Base-by-base conservation (phyloP, 2,888 invertebrate genomes). In the Hydriomena furcata region DNA sequence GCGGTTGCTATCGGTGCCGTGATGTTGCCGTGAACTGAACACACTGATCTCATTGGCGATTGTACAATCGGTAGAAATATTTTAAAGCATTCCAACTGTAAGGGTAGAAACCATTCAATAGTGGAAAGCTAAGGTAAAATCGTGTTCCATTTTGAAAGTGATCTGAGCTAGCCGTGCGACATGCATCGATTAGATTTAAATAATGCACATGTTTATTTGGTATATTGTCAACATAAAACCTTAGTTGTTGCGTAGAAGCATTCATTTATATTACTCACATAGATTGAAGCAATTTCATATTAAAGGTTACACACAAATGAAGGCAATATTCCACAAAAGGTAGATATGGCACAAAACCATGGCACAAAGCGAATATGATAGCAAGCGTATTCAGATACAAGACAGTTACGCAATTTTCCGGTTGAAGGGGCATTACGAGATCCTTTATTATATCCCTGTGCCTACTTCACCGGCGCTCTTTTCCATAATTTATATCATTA, bases 401-500 rank as follows among this genome's bases (percentile, higher is more conserved):
- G 60, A 61, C 65, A 66, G 65, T 70, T 66, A 66, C 61, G 67
- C 71, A 70, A 76, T 81, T 80, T 75, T 68, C 68, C 59, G 68
- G 65, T 63, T 65, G 57, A 57, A 62, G 52, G 50, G 60, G 58
- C 70, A 67, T 65, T 61, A 61, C 55, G 65, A 62, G 55, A 61
- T 60, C 63, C 67, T 71, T 73, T 71, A 70, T 73, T 66, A 72
- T 66, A 63, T 52, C 63, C 59, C 55, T 44, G 65, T 44, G 60
- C 61, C 52, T 62, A 44, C 55, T 55, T 47, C 38, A 47, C 63
- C 52, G 54, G 53, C 56, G 55, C 52, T 65, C 67, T 58, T 63
- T 50, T 56, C 40, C 69, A 69, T 75, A 66, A 76, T 73, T 78
- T 74, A 76, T 76, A 68, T 68, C 64, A 66, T 71, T 74, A 71